Evolutionary conservation across 2,113 vertebrate genomes (phyloP).

Genomic region (Gymnorhina tibicen): DNA sequence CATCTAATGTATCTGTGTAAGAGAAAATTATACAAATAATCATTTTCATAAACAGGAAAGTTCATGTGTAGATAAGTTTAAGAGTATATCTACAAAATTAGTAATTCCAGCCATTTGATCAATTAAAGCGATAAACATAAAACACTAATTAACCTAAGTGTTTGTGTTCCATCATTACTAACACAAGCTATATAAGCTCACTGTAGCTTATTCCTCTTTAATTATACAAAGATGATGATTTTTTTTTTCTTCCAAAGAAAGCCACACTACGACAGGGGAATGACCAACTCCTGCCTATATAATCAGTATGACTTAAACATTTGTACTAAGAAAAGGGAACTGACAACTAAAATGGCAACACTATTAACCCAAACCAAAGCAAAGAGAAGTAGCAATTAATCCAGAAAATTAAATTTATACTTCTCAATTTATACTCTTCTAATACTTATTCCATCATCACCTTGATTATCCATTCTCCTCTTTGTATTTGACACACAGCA

Average conservation of each 20-base stretch:
- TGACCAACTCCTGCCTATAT: neutral
- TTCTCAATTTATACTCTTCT: neutral
- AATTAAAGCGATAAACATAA: neutral
- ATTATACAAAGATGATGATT: neutral
- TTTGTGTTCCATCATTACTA: neutral
- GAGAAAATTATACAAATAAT: neutral
- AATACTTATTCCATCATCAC: neutral
- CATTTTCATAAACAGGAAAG: neutral
- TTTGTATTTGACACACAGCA: neutral
- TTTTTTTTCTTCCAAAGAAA: neutral
- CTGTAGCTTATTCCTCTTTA: neutral
- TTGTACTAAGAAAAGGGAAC: neutral
- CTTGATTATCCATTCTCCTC: neutral
- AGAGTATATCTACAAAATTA: neutral
- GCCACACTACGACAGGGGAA: neutral
- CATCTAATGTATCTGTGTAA: constrained; percentile 82
- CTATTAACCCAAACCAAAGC: neutral
- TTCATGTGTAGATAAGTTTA: neutral
- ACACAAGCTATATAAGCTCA: neutral
- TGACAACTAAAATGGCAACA: neutral
- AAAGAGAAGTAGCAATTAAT: neutral
- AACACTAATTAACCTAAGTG: neutral
- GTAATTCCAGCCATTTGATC: neutral
- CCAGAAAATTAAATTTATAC: neutral
- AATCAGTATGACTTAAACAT: neutral